Evolutionary conservation across 2,113 vertebrate species (phyloP).

Genomic region (Oryzias celebensis): DNA sequence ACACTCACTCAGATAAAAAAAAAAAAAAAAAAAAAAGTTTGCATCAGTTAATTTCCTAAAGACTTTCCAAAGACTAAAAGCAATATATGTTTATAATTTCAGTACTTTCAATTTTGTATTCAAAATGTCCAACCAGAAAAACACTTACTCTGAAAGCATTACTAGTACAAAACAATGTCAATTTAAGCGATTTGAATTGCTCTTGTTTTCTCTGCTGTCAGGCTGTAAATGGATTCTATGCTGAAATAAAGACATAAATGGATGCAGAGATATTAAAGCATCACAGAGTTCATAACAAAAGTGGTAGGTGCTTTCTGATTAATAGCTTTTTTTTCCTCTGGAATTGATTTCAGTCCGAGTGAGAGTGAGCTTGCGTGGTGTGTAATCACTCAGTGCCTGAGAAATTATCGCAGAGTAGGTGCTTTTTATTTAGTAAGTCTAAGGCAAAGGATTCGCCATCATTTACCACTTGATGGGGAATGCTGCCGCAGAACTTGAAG

Average conservation of each 20-base stretch:
- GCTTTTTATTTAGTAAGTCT: conserved; percentile 41
- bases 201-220: conserved; percentile 15
- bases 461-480: conserved; percentile 7
- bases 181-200: conserved; percentile 39
- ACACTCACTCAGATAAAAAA: background rate
- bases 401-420: conserved; percentile 45
- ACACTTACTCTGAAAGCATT: conserved; percentile 44
- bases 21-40: background rate
- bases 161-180: conserved; percentile 30
- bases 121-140: conserved; percentile 21
- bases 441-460: conserved; percentile 18
- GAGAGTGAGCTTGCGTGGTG: conserved; percentile 23
- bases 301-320: conserved; percentile 25
- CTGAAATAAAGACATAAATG: conserved; percentile 38
- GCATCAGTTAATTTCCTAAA: background rate
- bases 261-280: conserved; percentile 39
- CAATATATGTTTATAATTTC: conserved; percentile 1
- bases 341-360: conserved; percentile 35
- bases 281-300: conserved; percentile 30
- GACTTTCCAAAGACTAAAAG: background rate
- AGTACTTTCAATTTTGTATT: conserved; percentile 14
- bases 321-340: conserved; percentile 27
- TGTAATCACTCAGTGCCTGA: conserved; percentile 38
- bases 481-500: background rate
- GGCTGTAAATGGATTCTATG: conserved; percentile 26